These are phyloP conservation scores for Lycia hirtaria DNA, from an alignment of 2,888 invertebrate species.

Conservation along the genomic window DNA sequence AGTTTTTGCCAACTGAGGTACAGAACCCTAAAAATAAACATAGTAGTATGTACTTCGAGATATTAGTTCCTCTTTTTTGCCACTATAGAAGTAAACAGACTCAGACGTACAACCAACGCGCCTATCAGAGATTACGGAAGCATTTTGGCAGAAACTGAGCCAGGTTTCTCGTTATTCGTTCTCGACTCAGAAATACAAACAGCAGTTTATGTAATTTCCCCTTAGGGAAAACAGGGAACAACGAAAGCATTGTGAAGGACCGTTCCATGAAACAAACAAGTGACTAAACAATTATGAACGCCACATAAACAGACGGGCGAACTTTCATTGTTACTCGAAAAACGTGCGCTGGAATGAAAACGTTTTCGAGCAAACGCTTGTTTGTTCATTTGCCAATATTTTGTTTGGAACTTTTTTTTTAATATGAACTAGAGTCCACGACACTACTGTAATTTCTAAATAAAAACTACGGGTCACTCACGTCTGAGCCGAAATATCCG, in stretches of 20 bases:
- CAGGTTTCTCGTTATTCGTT: constrained; percentile 17
- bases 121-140: not conserved
- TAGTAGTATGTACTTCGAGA: no score
- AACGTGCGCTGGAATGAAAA: constrained; percentile 33
- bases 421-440: constrained; percentile 26
- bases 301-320: constrained; percentile 36
- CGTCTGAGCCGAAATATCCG: no score
- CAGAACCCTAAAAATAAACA: no score
- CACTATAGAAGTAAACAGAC: no score
- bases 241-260: constrained; percentile 25
- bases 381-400: constrained; percentile 27
- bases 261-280: constrained; percentile 35
- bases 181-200: constrained; percentile 18
- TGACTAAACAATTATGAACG: constrained; percentile 38
- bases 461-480: no score
- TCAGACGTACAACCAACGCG: no score
- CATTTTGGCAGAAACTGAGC: constrained; percentile 1
- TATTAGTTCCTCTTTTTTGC: no score
- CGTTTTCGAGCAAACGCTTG: constrained; percentile 15
- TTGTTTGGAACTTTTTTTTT: constrained; percentile 24
- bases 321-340: constrained; percentile 34
- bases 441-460: no score
- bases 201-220: constrained; percentile 21
- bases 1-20: no score
- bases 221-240: constrained; percentile 22